These are phyloP conservation scores for Empidonax traillii DNA, from an alignment of 2,113 vertebrate species.

Conservation along the genomic window DNA sequence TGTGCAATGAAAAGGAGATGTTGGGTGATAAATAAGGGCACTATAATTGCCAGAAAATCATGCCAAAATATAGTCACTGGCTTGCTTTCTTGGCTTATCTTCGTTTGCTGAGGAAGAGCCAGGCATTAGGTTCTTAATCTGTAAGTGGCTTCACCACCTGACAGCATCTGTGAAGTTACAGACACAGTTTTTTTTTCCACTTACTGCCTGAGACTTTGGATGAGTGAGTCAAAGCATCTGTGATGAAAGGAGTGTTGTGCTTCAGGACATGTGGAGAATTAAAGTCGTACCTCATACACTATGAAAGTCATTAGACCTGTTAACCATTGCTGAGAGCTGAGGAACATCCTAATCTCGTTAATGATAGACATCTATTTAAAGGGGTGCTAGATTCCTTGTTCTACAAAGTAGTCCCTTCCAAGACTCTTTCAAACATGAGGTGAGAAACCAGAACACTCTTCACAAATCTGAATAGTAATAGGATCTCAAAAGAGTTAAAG, in stretches of 20 bases:
- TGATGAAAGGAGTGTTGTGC: background rate
- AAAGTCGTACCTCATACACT: background rate
- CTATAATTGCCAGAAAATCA: background rate
- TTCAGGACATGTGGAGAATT: background rate
- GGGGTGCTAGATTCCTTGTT: background rate
- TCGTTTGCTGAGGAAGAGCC: background rate
- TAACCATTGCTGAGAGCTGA: background rate
- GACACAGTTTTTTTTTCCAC: background rate
- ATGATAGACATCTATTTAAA: background rate
- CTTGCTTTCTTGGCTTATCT: slow-evolving; percentile 15
- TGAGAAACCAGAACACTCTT: background rate
- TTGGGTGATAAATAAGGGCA: slow-evolving; percentile 18
- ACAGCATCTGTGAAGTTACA: background rate
- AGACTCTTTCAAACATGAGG: background rate
- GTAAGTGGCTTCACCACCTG: background rate
- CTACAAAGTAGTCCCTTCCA: background rate
- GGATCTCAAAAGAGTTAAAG: background rate
- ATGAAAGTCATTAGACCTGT: background rate
- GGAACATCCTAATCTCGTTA: background rate
- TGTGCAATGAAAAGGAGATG: background rate
- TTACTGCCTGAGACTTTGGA: background rate
- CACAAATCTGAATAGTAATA: background rate
- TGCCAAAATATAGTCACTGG: slow-evolving; percentile 14
- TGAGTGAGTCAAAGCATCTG: background rate
- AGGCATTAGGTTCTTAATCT: background rate